Conservation (phyloP, 2,797 vertebrate genomes). For the Syngnathus acus region DNA sequence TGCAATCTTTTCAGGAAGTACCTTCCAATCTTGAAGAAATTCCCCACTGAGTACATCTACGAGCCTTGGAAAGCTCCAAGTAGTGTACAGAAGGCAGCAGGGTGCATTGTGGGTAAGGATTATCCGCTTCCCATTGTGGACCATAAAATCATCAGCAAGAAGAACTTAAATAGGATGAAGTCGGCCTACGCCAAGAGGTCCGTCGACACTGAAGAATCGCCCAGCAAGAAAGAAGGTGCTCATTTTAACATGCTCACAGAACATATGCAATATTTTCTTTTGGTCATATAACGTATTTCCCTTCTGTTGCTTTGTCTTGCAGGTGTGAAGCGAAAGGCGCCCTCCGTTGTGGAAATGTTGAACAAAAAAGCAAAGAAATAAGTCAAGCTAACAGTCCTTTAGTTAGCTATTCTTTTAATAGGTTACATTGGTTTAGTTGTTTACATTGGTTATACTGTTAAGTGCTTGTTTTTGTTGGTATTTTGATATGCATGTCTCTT, state of each 20-base stretch:
- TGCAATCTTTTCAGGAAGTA: constrained; percentile 58
- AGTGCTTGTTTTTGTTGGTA: neutral
- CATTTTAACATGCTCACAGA: neutral
- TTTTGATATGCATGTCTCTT: neutral
- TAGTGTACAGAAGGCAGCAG: constrained; percentile 66
- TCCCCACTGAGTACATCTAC: constrained; percentile 64
- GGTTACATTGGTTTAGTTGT: neutral
- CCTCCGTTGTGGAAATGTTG: constrained; percentile 45
- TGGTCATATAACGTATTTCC: neutral
- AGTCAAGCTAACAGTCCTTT: neutral
- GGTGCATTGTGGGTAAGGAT: constrained; percentile 72
- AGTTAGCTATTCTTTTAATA: neutral
- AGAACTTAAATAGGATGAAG: constrained; percentile 72
- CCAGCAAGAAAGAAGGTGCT: constrained; percentile 45
- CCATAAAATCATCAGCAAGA: constrained; percentile 59
- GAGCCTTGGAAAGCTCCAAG: constrained; percentile 69
- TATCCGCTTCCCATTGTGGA: constrained; percentile 65
- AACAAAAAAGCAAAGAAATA: constrained; percentile 45
- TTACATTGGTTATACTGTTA: constrained; percentile 2
- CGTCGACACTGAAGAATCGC: constrained; percentile 8
- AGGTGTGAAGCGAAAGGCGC: constrained; percentile 59
- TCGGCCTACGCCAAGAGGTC: constrained; percentile 59
- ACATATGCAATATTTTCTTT: neutral
- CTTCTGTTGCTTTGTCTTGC: neutral
- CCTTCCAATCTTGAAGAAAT: constrained; percentile 68